phyloP scores from a whole-genome alignment of 2,888 invertebrate genomes.

The Ectobius pallidus region DNA sequence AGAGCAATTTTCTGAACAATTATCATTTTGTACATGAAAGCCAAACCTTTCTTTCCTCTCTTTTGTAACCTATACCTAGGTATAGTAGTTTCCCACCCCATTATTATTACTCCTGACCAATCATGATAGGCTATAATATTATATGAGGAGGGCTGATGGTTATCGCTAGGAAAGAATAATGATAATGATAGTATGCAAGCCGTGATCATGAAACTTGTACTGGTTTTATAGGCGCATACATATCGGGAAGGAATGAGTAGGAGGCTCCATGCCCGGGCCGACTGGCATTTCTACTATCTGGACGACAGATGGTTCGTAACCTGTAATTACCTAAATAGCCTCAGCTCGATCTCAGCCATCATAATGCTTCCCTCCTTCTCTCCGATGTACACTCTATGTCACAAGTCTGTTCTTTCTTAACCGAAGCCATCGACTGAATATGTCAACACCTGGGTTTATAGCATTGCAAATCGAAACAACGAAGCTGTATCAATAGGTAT shows the following conservation, averaged over 20 bases:
- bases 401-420: neutral
- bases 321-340: slow-evolving; percentile 33
- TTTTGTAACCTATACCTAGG: neutral
- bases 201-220: slow-evolving; percentile 13
- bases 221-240: slow-evolving; percentile 19
- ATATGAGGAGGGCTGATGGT: slow-evolving; percentile 7
- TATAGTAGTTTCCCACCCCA: neutral
- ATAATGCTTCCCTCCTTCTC: slow-evolving; percentile 5
- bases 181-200: slow-evolving; percentile 27
- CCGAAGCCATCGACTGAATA: too few species aligned
- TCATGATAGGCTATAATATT: slow-evolving; percentile 29
- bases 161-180: slow-evolving; percentile 23
- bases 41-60: neutral
- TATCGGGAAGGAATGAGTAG: slow-evolving; percentile 17
- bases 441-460: too few species aligned
- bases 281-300: slow-evolving; percentile 24
- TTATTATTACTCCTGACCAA: slow-evolving; percentile 28
- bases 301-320: slow-evolving; percentile 32
- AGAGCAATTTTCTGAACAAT: slow-evolving; percentile 21
- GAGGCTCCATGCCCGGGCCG: neutral
- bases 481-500: too few species aligned
- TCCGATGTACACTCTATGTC: neutral
- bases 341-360: slow-evolving; percentile 30
- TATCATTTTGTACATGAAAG: slow-evolving; percentile 18
- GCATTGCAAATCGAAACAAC: too few species aligned